Evolutionary conservation across 2,113 vertebrate species (phyloP), one percentile per base, ranked within the genome.

Genomic region (Archocentrus centrarchus): DNA sequence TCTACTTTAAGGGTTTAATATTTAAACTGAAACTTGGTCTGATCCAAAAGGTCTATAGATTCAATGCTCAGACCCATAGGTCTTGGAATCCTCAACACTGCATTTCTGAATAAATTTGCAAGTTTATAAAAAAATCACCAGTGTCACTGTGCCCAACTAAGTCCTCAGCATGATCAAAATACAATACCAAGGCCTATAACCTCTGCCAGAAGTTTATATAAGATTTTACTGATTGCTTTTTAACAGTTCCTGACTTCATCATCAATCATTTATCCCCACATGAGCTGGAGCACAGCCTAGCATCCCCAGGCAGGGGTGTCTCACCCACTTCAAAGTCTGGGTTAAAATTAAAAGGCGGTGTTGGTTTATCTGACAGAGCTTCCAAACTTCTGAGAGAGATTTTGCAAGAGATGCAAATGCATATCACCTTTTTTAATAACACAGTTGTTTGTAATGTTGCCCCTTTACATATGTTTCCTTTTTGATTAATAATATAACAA

Each of bases 261-360:
- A 85, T 87, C 80, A 86, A 82, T 91, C 90, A 86, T 90, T 90
- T 70, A 87, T 60, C 80, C 78, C 32, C 80, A 79, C 57, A 79
- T 81, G 59, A 80, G 60, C 76, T 60, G 37, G 27, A 86, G 59
- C 61, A 39, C 24, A 79, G 79, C 77, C 63, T 30, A 44, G 24
- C 53, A 4, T 91, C 93, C 86, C 39, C 32, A 58, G 50, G 84
- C 81, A 30, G 41, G 58, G 76, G 41, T 64, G 27, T 89, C 82
- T 84, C 32, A n/a, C 57, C 32, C 24, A 70, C 89, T 91, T 91
- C 82, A 91, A 91, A 91, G 86, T 86, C 39, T 79, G 63, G 61
- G 44, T 83, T 78, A 18, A 88, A 85, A 81, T 85, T 70, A 90
- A 86, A 88, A 87, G 80, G 50, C 57, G 13, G 24, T 41, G 78